Percentiles rank a stretch among this genome's conserved stretches.
These are phyloP conservation scores for Phymanthus crucifer DNA, from an alignment of 92 coral and sea anemone genomes.

Conservation along the genomic window DNA sequence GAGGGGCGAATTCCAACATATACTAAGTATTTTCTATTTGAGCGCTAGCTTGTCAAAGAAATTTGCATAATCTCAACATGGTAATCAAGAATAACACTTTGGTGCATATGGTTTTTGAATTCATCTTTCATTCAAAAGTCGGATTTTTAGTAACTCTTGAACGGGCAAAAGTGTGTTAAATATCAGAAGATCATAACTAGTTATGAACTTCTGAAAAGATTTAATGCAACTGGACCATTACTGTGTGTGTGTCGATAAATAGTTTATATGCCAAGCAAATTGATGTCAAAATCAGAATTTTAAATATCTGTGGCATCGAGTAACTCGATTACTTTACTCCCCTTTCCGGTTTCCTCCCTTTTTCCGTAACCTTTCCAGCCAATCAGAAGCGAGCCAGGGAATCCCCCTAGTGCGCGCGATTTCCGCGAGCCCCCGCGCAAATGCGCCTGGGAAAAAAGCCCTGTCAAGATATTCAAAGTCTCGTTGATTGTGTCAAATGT, in stretches of 20 bases:
- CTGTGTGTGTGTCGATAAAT: background rate
- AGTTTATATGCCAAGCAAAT: background rate
- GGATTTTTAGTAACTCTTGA: too few relatives aligned
- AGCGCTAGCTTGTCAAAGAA: too few relatives aligned
- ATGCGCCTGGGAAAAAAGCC: slow-evolving; percentile 2
- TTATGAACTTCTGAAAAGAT: too few relatives aligned
- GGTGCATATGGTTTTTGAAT: background rate
- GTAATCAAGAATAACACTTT: background rate
- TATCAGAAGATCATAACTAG: too few relatives aligned
- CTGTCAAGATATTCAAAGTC: slow-evolving; percentile 9
- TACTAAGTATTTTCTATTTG: too few relatives aligned
- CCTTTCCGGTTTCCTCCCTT: slow-evolving; percentile 3
- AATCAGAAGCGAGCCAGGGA: slow-evolving; percentile 23
- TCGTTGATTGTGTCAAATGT: slow-evolving; percentile 7
- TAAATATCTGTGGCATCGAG: background rate
- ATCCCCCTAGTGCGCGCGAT: slow-evolving; percentile 36
- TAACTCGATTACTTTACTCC: background rate
- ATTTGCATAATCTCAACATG: too few relatives aligned
- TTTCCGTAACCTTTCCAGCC: background rate
- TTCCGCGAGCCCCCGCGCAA: background rate
- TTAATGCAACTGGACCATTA: too few relatives aligned
- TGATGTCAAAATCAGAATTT: background rate
- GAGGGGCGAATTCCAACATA: background rate
- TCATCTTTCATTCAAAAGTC: too few relatives aligned
- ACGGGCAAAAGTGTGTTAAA: too few relatives aligned